Conservation (phyloP, 2,888 invertebrate genomes). For the Heliconius aoede region DNA sequence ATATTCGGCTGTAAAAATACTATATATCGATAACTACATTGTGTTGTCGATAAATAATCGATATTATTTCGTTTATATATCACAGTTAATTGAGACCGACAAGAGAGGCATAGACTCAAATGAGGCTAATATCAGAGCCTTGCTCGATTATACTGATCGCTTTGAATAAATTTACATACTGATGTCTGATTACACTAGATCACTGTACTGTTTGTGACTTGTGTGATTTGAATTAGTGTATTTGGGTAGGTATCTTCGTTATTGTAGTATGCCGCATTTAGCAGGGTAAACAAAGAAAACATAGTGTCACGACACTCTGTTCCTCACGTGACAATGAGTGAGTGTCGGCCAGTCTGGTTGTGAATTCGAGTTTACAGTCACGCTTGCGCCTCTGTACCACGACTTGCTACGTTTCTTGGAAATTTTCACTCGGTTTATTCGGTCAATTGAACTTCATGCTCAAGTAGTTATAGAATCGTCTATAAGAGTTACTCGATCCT, state of each 20-base stretch:
- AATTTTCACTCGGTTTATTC: background rate
- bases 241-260: constrained; percentile 41
- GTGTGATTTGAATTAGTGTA: constrained; percentile 65
- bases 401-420: background rate
- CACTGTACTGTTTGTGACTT: constrained; percentile 68
- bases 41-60: constrained; percentile 36
- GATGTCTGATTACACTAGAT: constrained; percentile 66
- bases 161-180: constrained; percentile 80
- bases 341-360: no score
- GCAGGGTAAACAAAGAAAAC: background rate
- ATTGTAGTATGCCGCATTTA: no score
- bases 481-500: constrained; percentile 22
- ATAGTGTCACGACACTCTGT: background rate
- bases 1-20: background rate
- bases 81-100: constrained; percentile 44
- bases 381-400: no score
- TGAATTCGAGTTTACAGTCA: no score
- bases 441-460: constrained; percentile 29
- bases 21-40: background rate
- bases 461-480: background rate
- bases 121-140: constrained; percentile 76
- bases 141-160: constrained; percentile 75
- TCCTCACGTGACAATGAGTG: no score
- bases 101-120: constrained; percentile 67
- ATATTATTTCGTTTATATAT: constrained; percentile 31